A percentile compares a stretch with the other conserved stretches of the same genome.
phyloP scores from a whole-genome alignment of 2,888 invertebrate genomes.

The Dicranocentrus wangi region DNA sequence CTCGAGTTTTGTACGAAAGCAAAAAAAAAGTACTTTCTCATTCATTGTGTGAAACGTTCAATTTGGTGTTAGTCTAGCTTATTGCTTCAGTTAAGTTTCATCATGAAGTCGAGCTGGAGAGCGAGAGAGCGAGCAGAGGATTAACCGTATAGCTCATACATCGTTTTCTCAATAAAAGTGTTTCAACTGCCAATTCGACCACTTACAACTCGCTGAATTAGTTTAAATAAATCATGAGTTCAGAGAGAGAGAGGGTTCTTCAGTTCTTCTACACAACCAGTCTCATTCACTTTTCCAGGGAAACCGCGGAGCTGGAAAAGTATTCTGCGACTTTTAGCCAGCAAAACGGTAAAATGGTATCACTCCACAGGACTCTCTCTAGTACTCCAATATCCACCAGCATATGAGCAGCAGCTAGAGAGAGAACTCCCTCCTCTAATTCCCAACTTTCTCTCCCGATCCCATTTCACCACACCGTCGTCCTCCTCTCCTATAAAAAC shows the following conservation, averaged over 20 bases:
- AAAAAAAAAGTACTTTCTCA: conserved; percentile 46
- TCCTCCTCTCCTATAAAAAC: too few species aligned
- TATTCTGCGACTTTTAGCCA: background rate
- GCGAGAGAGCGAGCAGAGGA: conserved; percentile 24
- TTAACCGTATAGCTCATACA: conserved; percentile 28
- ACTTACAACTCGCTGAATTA: conserved; percentile 59
- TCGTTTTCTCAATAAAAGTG: conserved; percentile 53
- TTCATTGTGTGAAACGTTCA: conserved; percentile 57
- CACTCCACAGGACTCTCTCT: too few species aligned
- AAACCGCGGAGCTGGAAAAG: background rate
- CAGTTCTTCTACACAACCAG: background rate
- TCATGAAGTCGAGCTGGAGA: conserved; percentile 36
- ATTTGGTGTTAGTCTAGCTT: conserved; percentile 51
- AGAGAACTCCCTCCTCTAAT: too few species aligned
- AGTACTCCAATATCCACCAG: too few species aligned
- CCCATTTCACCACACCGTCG: too few species aligned
- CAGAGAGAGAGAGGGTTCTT: background rate
- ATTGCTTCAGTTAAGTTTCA: conserved; percentile 56
- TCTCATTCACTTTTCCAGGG: background rate
- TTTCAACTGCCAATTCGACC: conserved; percentile 57
- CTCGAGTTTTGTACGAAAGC: too few species aligned
- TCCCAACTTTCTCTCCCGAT: too few species aligned
- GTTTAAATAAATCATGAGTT: conserved; percentile 63
- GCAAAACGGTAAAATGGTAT: background rate
- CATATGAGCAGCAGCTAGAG: too few species aligned